Conservation (phyloP, 2,888 invertebrate genomes). For the Allophyes oxyacanthae region DNA sequence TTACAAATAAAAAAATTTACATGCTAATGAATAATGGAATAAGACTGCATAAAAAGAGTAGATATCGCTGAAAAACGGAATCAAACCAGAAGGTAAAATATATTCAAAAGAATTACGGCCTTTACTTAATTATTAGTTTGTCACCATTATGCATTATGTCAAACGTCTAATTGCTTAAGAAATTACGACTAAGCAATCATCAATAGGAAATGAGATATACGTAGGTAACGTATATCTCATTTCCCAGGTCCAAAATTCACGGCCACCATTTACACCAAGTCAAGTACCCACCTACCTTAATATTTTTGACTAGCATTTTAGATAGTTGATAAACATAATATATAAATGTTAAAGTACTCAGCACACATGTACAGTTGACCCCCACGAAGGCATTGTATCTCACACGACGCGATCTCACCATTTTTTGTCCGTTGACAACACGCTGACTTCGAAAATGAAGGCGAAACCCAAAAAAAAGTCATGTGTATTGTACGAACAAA, state of each 20-base stretch:
- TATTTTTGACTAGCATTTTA: conserved; percentile 19
- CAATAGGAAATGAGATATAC: too few species aligned
- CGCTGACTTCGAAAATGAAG: conserved; percentile 57
- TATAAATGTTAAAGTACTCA: conserved; percentile 35
- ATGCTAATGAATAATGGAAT: too few species aligned
- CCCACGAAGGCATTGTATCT: conserved; percentile 76
- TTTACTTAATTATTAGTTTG: too few species aligned
- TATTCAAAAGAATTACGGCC: too few species aligned
- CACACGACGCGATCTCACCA: conserved; percentile 74
- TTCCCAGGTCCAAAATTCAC: background rate
- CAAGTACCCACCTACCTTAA: too few species aligned
- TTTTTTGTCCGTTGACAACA: conserved; percentile 76
- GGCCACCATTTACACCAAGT: background rate
- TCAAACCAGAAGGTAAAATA: too few species aligned
- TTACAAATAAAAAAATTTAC: background rate
- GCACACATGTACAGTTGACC: conserved; percentile 65
- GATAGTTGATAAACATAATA: conserved; percentile 31
- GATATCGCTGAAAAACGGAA: too few species aligned
- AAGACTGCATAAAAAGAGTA: too few species aligned
- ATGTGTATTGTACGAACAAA: conserved; percentile 67
- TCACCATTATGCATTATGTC: too few species aligned
- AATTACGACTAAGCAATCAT: too few species aligned
- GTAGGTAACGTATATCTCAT: too few species aligned
- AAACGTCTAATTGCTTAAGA: too few species aligned
- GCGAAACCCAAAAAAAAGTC: conserved; percentile 67